phyloP scores from a whole-genome alignment of 2,888 invertebrate species.

The Athripsodes cinereus region DNA sequence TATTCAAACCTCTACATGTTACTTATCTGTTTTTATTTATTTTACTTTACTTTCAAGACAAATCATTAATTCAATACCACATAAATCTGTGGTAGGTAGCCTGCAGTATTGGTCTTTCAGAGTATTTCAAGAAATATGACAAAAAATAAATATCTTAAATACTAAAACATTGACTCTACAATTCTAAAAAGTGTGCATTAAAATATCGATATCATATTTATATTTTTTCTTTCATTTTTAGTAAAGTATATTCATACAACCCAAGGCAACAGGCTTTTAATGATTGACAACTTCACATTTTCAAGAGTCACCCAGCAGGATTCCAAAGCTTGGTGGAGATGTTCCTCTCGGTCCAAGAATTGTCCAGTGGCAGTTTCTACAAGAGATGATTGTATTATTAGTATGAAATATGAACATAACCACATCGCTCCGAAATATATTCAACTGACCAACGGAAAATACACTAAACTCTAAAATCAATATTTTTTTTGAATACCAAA shows the following conservation, averaged over 20 bases:
- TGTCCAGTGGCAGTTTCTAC: constrained; percentile 11
- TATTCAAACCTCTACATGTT: too few relatives aligned
- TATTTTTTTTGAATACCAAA: too few relatives aligned
- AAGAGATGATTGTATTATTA: neutral
- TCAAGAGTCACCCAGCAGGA: neutral
- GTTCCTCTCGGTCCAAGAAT: constrained; percentile 4
- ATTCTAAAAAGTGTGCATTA: too few relatives aligned
- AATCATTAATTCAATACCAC: too few relatives aligned
- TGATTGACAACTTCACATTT: constrained; percentile 16
- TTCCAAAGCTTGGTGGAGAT: constrained; percentile 15
- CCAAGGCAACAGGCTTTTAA: constrained; percentile 7
- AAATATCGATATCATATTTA: too few relatives aligned
- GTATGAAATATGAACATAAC: neutral
- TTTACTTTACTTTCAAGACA: too few relatives aligned
- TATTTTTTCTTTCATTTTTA: constrained; percentile 14
- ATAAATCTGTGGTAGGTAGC: too few relatives aligned
- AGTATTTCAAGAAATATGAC: too few relatives aligned
- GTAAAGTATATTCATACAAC: constrained; percentile 13
- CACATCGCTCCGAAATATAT: constrained; percentile 5
- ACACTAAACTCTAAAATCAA: neutral
- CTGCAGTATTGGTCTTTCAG: too few relatives aligned
- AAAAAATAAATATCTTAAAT: too few relatives aligned
- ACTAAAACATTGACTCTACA: too few relatives aligned
- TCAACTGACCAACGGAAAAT: neutral
- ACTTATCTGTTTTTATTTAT: too few relatives aligned